These are phyloP conservation scores for Sminthurinus aureus DNA, from an alignment of 2,888 invertebrate species.

Conservation along the genomic window DNA sequence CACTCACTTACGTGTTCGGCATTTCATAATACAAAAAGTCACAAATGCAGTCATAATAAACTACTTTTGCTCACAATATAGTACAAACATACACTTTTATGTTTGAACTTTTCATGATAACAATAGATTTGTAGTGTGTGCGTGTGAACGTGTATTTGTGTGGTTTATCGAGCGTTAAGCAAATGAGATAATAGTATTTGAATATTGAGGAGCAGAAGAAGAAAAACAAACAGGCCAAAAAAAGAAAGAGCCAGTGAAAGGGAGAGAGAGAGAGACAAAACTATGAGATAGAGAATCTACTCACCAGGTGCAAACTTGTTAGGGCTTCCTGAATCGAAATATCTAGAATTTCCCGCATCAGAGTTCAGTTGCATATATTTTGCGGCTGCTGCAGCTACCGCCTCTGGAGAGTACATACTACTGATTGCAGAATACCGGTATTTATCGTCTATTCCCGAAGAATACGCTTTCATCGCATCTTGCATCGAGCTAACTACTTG, in stretches of 20 bases:
- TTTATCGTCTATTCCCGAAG: conserved; percentile 59
- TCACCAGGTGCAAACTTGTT: conserved; percentile 60
- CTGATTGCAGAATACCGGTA: conserved; percentile 59
- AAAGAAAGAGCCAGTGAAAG: too few species aligned
- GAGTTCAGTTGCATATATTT: conserved; percentile 55
- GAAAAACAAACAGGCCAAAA: too few species aligned
- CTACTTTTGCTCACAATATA: conserved; percentile 17
- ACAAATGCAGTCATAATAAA: conserved; percentile 23
- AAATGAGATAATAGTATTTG: neutral
- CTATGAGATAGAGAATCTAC: conserved; percentile 37
- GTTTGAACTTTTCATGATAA: conserved; percentile 37
- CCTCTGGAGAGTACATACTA: conserved; percentile 57
- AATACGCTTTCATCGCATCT: conserved; percentile 60
- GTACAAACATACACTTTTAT: conserved; percentile 1
- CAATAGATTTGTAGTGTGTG: neutral
- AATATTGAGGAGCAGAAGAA: neutral
- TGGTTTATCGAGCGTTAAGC: conserved; percentile 5
- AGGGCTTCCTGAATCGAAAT: conserved; percentile 59
- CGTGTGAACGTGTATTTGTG: neutral
- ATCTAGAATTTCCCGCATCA: conserved; percentile 58
- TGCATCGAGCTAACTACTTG: conserved; percentile 59
- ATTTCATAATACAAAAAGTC: neutral
- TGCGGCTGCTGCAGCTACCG: conserved; percentile 56
- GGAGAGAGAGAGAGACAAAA: neutral
- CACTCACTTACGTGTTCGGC: neutral